Conservation (phyloP, 2,113 vertebrate genomes). For the Pyxicephalus adspersus region DNA sequence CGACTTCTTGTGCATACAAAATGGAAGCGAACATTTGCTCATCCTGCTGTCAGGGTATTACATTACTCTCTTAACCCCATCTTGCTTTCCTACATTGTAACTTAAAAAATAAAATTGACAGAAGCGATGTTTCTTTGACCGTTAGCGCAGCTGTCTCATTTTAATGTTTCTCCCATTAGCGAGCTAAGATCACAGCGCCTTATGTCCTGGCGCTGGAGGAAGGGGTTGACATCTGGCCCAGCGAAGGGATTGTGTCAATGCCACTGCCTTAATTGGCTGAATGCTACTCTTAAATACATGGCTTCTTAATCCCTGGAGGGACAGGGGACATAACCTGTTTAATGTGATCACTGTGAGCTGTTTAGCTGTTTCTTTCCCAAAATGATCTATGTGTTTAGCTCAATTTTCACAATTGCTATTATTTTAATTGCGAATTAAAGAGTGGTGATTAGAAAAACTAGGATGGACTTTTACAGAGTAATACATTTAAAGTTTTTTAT, state of each 20-base stretch:
- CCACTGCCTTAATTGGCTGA: conserved; percentile 26
- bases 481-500: too few relatives aligned
- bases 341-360: not conserved
- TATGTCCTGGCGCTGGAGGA: conserved; percentile 30
- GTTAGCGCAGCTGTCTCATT: conserved; percentile 32
- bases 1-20: too few relatives aligned
- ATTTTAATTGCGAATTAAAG: too few relatives aligned
- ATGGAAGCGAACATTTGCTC: not conserved
- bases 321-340: conserved; percentile 11
- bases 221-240: conserved; percentile 39
- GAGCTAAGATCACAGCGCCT: not conserved
- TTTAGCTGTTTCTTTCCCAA: not conserved
- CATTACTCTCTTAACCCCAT: too few relatives aligned
- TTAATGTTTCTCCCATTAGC: conserved; percentile 28
- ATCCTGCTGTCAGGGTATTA: not conserved
- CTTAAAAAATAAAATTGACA: conserved; percentile 13
- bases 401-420: not conserved
- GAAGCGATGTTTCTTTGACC: conserved; percentile 46
- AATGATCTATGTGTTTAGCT: not conserved
- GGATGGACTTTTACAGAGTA: too few relatives aligned
- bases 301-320: not conserved
- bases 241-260: conserved; percentile 21
- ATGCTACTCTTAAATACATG: conserved; percentile 16
- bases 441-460: too few relatives aligned
- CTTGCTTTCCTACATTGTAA: too few relatives aligned